A percentile compares a stretch with the other conserved stretches of the same genome.
These are phyloP conservation scores for Chesias legatella DNA, from an alignment of 2,888 invertebrate genomes.

Conservation along the genomic window DNA sequence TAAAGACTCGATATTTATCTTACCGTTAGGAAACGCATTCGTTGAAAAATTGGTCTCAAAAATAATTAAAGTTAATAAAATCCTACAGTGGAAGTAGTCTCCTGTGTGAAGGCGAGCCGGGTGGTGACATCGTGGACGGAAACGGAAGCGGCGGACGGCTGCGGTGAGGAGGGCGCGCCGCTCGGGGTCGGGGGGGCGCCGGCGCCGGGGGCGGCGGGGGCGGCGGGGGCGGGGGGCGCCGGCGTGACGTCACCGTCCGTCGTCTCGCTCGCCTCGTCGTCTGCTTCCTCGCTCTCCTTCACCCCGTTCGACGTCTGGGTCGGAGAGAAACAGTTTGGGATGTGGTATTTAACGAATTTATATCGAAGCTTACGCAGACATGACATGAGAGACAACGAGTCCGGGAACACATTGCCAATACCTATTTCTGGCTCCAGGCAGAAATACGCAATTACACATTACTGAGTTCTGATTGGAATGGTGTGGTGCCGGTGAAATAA, in stretches of 20 bases:
- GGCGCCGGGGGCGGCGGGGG: conserved; percentile 46
- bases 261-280: conserved; percentile 65
- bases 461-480: too few relatives aligned
- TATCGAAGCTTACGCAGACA: too few relatives aligned
- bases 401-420: too few relatives aligned
- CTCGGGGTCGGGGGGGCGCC: conserved; percentile 48
- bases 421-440: too few relatives aligned
- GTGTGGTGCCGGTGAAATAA: too few relatives aligned
- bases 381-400: too few relatives aligned
- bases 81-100: conserved; percentile 66
- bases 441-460: too few relatives aligned
- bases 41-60: too few relatives aligned
- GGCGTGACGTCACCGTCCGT: conserved; percentile 52
- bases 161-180: conserved; percentile 44
- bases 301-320: conserved; percentile 67
- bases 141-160: conserved; percentile 45
- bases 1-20: too few relatives aligned
- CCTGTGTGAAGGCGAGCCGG: conserved; percentile 54
- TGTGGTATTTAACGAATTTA: too few relatives aligned
- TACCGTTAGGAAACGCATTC: too few relatives aligned
- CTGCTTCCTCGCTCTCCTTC: conserved; percentile 65
- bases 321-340: neutral
- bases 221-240: conserved; percentile 40
- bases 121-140: conserved; percentile 59
- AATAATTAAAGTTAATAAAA: too few relatives aligned